Conservation (phyloP, 2,113 vertebrate species). For the Sceloporus undulatus region DNA sequence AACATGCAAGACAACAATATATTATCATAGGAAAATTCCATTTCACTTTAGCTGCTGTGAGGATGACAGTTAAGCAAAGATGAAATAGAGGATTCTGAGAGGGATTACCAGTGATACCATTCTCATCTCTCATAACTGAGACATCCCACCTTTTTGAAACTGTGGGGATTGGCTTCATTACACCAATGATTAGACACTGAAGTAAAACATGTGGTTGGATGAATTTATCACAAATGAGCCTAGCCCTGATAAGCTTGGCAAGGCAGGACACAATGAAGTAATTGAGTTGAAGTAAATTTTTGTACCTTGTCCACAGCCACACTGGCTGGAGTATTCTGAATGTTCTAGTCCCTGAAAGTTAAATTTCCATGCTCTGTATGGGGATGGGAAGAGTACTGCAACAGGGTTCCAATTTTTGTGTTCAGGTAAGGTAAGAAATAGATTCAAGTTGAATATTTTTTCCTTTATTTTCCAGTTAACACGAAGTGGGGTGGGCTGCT, state of each 20-base stretch:
- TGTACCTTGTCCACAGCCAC: too few relatives aligned
- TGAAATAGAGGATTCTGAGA: too few relatives aligned
- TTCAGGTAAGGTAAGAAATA: not conserved
- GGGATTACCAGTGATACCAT: too few relatives aligned
- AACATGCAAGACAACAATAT: not conserved
- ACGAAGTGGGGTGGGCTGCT: not conserved
- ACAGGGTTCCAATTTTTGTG: not conserved
- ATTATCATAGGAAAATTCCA: not conserved
- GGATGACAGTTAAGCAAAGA: too few relatives aligned
- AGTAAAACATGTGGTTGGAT: not conserved
- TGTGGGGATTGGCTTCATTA: not conserved
- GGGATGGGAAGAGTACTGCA: not conserved
- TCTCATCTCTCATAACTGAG: too few relatives aligned
- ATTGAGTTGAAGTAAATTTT: too few relatives aligned
- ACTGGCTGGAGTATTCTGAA: too few relatives aligned
- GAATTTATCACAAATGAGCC: not conserved
- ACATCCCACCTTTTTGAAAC: too few relatives aligned
- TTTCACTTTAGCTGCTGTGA: not conserved
- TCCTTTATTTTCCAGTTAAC: not conserved
- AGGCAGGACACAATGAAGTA: too few relatives aligned
- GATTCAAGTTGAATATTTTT: not conserved
- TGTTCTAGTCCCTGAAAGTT: too few relatives aligned
- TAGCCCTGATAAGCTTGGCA: not conserved
- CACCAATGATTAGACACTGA: not conserved
- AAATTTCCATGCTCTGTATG: too few relatives aligned